Evolutionary conservation across 1,140 invertebrate species (phyloP).

Genomic region (Chelonus insularis): DNA sequence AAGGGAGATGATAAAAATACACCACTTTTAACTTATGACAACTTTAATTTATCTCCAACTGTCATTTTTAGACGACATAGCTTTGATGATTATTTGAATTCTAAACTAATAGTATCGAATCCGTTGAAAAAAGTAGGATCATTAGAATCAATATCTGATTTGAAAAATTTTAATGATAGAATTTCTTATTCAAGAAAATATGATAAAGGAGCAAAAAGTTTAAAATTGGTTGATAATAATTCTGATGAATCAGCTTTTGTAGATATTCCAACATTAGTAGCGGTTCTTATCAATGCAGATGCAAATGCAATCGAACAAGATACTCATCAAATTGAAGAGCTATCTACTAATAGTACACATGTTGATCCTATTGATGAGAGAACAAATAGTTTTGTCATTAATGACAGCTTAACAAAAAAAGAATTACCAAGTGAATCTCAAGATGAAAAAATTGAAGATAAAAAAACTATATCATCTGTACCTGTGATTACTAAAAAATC

Average conservation of each 20-base stretch:
- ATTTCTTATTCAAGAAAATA: too few species aligned
- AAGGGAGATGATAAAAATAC: too few species aligned
- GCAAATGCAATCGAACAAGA: slow-evolving; percentile 30
- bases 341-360: slow-evolving; percentile 37
- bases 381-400: too few species aligned
- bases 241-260: slow-evolving; percentile 45
- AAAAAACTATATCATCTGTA: neutral
- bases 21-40: slow-evolving; percentile 4
- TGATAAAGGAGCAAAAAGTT: too few species aligned
- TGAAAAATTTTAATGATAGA: too few species aligned
- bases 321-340: slow-evolving; percentile 44
- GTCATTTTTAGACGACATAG: slow-evolving; percentile 29
- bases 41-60: slow-evolving; percentile 1
- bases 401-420: slow-evolving; percentile 32
- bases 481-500: neutral
- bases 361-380: slow-evolving; percentile 38
- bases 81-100: slow-evolving; percentile 37
- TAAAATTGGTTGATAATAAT: slow-evolving; percentile 25
- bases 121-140: slow-evolving; percentile 38
- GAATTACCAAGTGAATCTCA: neutral
- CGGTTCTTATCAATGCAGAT: slow-evolving; percentile 48
- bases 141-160: slow-evolving; percentile 30
- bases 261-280: slow-evolving; percentile 47
- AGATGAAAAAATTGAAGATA: neutral
- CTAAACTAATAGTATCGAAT: slow-evolving; percentile 15